Base-by-base conservation (phyloP, 2,113 vertebrate species). In the Cyprinodon tularosa region DNA sequence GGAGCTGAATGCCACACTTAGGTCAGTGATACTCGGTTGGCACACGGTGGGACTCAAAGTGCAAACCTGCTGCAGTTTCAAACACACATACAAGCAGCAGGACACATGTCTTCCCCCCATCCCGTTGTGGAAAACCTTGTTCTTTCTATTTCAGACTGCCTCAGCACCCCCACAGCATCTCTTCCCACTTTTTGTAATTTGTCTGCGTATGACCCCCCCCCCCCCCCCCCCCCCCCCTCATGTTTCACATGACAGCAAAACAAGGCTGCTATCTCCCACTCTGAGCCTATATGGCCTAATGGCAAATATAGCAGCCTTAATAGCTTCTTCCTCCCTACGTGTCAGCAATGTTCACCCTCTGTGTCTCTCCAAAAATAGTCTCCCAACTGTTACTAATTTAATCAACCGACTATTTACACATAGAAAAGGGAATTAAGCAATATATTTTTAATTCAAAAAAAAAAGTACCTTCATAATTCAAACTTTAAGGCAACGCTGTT, bases 221-320 rank as follows among this genome's bases (percentile, higher is more conserved):
- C 29, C 90, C 84, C 94, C n/a, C 93, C 90, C 90, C 29, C 93
- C 90, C 90, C 29, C 29, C 90, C 84, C 94, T 95, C 94, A 90
- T 92, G 92, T 91, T 92, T 68, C 94, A 96, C 95, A 92, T 93
- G 40, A 95, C 94, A 93, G 91, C 90, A 94, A 95, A 93, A 95
- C 90, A 92, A 91, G 92, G 93, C 91, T 89, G 93, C 93, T 95
- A 94, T 96, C 95, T 95, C 94, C 92, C 93, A 92, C 94, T 74
- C 90, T 88, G 66, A 63, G 78, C 88, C 93, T 94, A 92, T 88
- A 88, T 85, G 89, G 89, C 88, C 95, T 94, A 94, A 94, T 96
- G 95, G 96, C 95, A 97, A 96, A 97, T 97, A 96, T 97, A 97
- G 95, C 92, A 92, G 92, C 95, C 95, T 95, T 95, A 96, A 96